These are phyloP conservation scores for Anableps anableps DNA, from an alignment of 2,797 vertebrate genomes.

Conservation along the genomic window DNA sequence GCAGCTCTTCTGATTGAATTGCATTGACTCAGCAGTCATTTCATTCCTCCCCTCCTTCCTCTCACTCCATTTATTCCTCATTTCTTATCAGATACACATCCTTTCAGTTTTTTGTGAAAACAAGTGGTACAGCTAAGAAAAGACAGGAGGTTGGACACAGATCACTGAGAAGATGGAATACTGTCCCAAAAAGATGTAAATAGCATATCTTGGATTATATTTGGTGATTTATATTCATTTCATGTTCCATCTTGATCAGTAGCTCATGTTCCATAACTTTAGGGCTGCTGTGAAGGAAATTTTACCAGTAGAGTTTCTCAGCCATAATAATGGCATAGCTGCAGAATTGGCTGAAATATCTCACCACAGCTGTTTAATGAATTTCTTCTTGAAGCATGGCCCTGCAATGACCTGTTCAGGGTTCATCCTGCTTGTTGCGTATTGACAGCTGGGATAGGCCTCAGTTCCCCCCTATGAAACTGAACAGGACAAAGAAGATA, in stretches of 20 bases:
- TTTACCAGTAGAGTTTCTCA: neutral
- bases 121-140: neutral
- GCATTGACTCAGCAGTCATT: slow-evolving; percentile 78
- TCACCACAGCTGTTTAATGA: neutral
- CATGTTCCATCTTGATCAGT: neutral
- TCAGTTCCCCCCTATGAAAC: neutral
- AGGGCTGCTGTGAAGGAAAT: neutral
- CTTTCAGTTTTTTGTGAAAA: slow-evolving; percentile 1
- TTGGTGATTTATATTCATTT: neutral
- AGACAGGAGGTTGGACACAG: neutral
- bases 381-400: neutral
- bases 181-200: neutral
- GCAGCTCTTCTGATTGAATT: slow-evolving; percentile 75
- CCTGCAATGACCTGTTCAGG: neutral
- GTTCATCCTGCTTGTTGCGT: neutral
- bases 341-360: neutral
- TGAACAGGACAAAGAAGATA: neutral
- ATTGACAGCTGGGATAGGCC: neutral
- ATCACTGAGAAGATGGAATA: neutral
- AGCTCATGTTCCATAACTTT: neutral
- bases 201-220: neutral
- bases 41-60: slow-evolving; percentile 33
- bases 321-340: neutral
- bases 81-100: neutral
- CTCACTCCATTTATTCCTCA: slow-evolving; percentile 20